These are phyloP conservation scores for Nomada ruficornis DNA, from an alignment of 2,888 invertebrate species.

Conservation along the genomic window DNA sequence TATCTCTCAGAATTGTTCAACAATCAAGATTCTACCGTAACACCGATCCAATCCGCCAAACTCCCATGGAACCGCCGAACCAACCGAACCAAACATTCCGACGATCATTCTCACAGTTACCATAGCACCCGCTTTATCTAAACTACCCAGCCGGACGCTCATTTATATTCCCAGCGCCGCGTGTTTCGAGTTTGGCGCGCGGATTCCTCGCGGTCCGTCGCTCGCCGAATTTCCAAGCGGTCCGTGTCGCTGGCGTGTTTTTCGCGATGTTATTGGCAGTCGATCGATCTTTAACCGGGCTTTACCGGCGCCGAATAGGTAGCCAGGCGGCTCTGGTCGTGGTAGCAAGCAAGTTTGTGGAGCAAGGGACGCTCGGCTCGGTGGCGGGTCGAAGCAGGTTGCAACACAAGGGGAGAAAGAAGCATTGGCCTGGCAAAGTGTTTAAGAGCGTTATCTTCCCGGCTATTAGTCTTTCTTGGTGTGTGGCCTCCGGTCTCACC, in stretches of 20 bases:
- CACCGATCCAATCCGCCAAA: background rate
- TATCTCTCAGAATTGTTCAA: too few species aligned
- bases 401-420: conserved; percentile 74
- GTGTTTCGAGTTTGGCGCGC: background rate
- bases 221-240: background rate
- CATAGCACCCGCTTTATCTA: background rate
- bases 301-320: conserved; percentile 57
- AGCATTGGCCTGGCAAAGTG: conserved; percentile 83
- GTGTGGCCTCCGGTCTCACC: conserved; percentile 82
- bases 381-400: conserved; percentile 72
- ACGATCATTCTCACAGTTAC: background rate
- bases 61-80: background rate
- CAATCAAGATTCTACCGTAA: too few species aligned
- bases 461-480: conserved; percentile 84
- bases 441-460: conserved; percentile 84
- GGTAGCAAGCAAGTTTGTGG: conserved; percentile 13
- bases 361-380: conserved; percentile 55
- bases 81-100: background rate
- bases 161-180: conserved; percentile 13
- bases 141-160: conserved; percentile 1
- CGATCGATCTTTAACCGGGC: conserved; percentile 48
- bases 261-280: conserved; percentile 52
- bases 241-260: conserved; percentile 23
- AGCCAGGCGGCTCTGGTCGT: conserved; percentile 14
- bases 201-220: conserved; percentile 7